Percentiles rank a stretch among this genome's conserved stretches.
Evolutionary conservation across 2,113 vertebrate genomes (phyloP).

Genomic region (Odocoileus hemionus): DNA sequence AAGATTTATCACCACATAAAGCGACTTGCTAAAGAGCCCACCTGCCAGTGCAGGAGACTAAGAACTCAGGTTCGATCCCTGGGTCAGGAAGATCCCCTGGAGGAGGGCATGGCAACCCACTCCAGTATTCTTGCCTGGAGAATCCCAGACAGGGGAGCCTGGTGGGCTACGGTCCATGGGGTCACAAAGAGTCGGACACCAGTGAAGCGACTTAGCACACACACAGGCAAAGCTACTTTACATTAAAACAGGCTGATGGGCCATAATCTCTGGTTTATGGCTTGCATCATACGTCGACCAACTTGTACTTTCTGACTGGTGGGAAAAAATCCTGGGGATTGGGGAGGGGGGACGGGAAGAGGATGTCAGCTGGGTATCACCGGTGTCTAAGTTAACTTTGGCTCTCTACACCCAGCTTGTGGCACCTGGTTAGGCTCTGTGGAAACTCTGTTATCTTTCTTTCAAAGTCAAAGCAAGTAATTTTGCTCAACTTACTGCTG

Average conservation of each 20-base stretch:
- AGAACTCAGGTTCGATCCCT: background rate
- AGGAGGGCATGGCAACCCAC: background rate
- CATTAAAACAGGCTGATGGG: background rate
- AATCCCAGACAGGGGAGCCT: background rate
- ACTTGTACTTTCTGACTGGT: background rate
- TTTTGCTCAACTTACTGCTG: background rate
- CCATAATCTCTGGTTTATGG: background rate
- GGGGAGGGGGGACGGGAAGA: background rate
- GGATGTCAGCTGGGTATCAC: background rate
- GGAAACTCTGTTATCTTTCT: background rate
- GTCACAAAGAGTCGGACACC: background rate
- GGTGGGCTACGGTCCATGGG: background rate
- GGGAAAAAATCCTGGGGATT: background rate
- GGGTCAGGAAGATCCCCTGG: background rate
- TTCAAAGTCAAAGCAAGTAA: background rate
- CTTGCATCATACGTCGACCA: background rate
- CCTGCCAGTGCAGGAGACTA: background rate
- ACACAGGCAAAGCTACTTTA: background rate
- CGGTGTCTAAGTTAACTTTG: background rate
- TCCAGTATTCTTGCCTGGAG: background rate
- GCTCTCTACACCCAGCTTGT: background rate
- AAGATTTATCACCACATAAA: background rate
- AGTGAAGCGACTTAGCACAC: background rate
- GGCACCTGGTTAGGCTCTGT: background rate
- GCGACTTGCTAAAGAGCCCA: background rate